Conservation (phyloP, 2,797 vertebrate species). For the Petrocephalus schoutedeni region DNA sequence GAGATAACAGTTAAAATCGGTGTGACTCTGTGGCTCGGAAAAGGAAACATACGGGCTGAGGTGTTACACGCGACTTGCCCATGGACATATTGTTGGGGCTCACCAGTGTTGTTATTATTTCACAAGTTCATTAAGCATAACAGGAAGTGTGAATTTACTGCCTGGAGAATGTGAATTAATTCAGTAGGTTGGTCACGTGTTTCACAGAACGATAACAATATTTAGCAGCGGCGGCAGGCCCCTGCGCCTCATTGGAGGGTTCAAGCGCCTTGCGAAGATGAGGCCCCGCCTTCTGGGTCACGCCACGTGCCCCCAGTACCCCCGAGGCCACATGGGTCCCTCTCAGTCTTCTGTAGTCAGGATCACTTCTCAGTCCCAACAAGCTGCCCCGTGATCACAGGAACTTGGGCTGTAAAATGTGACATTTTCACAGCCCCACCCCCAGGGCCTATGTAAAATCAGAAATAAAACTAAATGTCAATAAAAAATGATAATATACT, state of each 20-base stretch:
- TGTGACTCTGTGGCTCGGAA: neutral
- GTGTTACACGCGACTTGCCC: neutral
- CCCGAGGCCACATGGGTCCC: neutral
- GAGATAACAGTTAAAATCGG: neutral
- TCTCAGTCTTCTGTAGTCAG: neutral
- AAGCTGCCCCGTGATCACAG: neutral
- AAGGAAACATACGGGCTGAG: neutral
- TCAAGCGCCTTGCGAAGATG: neutral
- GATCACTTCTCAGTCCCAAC: neutral
- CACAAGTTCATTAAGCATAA: neutral
- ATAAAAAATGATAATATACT: neutral
- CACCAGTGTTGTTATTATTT: neutral
- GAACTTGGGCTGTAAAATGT: neutral
- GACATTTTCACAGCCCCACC: neutral
- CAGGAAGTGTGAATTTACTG: conserved; percentile 8
- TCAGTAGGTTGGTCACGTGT: neutral
- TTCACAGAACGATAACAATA: neutral
- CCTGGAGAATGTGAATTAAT: neutral
- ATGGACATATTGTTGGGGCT: neutral
- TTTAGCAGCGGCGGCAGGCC: neutral
- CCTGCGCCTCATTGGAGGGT: neutral
- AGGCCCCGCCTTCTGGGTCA: neutral
- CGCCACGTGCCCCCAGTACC: neutral
- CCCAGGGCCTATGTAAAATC: neutral
- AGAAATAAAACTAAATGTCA: neutral